Percentiles rank a stretch among this genome's conserved stretches.
phyloP scores from a whole-genome alignment of 2,888 invertebrate species.

The Idaea dimidiata region DNA sequence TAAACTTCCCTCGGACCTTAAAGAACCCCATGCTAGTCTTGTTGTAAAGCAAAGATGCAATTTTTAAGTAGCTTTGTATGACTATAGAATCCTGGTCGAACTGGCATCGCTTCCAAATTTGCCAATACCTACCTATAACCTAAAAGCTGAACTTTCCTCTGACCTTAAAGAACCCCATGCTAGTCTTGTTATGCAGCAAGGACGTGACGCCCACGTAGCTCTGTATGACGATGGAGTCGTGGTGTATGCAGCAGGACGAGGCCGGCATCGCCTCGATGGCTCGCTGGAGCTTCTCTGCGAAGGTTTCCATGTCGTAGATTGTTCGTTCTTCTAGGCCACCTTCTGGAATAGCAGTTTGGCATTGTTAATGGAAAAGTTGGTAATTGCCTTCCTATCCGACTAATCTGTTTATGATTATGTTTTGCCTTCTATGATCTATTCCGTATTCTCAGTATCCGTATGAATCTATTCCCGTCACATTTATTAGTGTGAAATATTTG shows the following conservation, averaged over 20 bases:
- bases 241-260: slow-evolving; percentile 79
- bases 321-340: slow-evolving; percentile 60
- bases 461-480: too few species aligned
- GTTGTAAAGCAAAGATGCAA: slow-evolving; percentile 90
- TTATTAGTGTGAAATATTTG: too few species aligned
- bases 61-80: slow-evolving; percentile 89
- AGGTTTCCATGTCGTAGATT: slow-evolving; percentile 82
- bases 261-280: slow-evolving; percentile 72
- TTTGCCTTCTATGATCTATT: too few species aligned
- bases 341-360: slow-evolving; percentile 40
- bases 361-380: too few species aligned
- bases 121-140: neutral
- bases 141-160: slow-evolving; percentile 90
- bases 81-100: slow-evolving; percentile 85
- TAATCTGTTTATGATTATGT: too few species aligned
- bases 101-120: slow-evolving; percentile 54
- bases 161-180: slow-evolving; percentile 92
- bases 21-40: slow-evolving; percentile 92
- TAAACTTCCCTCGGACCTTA: slow-evolving; percentile 92
- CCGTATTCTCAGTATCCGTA: too few species aligned
- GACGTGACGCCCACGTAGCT: slow-evolving; percentile 91
- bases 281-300: slow-evolving; percentile 79
- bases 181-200: slow-evolving; percentile 89
- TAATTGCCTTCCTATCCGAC: too few species aligned
- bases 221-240: slow-evolving; percentile 87